Base-by-base conservation (phyloP, 37 sponge, comb jelly and placozoan genomes). In the Beroe ovata region DNA sequence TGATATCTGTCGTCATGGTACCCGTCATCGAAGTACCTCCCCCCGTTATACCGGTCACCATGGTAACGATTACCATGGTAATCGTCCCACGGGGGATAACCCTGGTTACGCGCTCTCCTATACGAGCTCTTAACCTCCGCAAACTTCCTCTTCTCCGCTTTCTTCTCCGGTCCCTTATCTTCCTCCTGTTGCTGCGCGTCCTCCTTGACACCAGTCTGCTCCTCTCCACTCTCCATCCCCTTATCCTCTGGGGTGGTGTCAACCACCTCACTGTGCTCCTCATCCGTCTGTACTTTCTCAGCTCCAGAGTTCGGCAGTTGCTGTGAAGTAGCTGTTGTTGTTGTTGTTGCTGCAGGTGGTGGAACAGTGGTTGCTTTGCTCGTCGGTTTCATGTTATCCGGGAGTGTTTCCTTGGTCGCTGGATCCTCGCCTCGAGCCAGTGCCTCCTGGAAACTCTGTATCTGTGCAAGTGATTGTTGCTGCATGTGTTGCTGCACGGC, bases 401-500 rank as follows among this genome's bases (percentile, higher is more conserved):
- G 84, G 25, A 77, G 54, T 21, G 84, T 77, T 42, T 77, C 84
- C 54, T 77, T 77, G 23, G 23, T 16, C 1, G 54, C 84, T 3
- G 69, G 69, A 37, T 66, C 69, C 36, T 66, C 69, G 4, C 84
- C 54, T 1, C 84, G 84, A n/a, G 84, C 84, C 20, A 77, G 26
- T 21, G 84, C 84, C 26, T 30, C 42, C 26, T 39, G 42, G 84
- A 32, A 77, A 23, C 41, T 42, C 47, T 77, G 84, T 42, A 77
- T 77, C 84, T 77, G 84, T 39, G 84, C 84, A 42, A 77, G 54
- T 18, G 84, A 77, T 41, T 77, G 84, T 36, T 77, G 84, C 84
- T 77, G 84, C 84, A 77, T 77, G 84, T 77, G 84, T 29, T 77
- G 84, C 84, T 77, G 84, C 8, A 77, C 84, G n/a, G 84, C 35